Evolutionary conservation across 2,113 vertebrate species (phyloP), one percentile per base, ranked within the genome.

Genomic region (Gallinago paraguaiae): DNA sequence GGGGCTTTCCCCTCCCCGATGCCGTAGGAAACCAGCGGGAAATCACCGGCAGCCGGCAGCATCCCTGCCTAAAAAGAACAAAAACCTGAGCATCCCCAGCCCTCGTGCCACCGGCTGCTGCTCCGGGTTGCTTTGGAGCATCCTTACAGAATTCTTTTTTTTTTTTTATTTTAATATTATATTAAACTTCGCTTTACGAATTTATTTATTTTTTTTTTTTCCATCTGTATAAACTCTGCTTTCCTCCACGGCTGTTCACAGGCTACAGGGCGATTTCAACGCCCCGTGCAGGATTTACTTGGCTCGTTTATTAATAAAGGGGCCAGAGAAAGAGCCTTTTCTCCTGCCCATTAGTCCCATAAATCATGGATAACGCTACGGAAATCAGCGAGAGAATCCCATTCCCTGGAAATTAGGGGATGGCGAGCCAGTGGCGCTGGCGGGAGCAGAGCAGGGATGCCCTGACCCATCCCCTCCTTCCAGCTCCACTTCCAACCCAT

Each of bases 401-500:
- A 35, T 28, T 23, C 33, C 7, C 27, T 35, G 64, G 23, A 41
- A 74, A 70, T 35, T 6, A 56, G 61, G 35, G 2, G 68, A 35
- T 15, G 76, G 24, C 28, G 50, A 68, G 48, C 0, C 25, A 75
- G 31, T 4, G 8, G 61, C 37, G 31, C 31, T 8, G 48, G 28
- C 5, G 12, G 65, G 50, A 77, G 37, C 27, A 37, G 69, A 37
- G n/a, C 25, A 9, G 39, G 27, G 28, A 37, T 20, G 41, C 39
- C 37, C n/a, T 27, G 31, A 17, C 9, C 25, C 9, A 0, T 35
- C 65, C 9, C 41, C 43, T 43, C 45, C 48, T 75, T 35, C 54
- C 76, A 63, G 7, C 67, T 35, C 56, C 0, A 0, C 20, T 82
- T 67, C 86, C 1, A 0, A 28, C 46, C 18, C 31, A 2, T 24